Conservation (phyloP, 2,797 vertebrate species). For the Thamnophis elegans region DNA sequence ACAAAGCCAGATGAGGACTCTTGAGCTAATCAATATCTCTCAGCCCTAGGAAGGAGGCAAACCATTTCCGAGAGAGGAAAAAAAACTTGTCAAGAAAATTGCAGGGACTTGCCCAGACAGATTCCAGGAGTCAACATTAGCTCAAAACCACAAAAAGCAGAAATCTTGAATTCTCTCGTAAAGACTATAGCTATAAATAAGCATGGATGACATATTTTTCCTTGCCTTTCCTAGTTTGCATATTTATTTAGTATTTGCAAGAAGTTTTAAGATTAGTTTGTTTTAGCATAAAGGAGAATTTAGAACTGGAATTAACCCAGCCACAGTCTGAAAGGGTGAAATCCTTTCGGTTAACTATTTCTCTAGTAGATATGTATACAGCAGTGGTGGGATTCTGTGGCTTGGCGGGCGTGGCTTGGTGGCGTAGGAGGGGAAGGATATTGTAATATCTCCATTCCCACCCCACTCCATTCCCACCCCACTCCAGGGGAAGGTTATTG, state of each 20-base stretch:
- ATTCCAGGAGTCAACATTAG: background rate
- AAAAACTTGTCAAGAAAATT: background rate
- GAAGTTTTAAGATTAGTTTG: background rate
- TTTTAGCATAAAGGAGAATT: background rate
- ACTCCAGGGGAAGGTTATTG: too few species aligned
- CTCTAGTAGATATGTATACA: background rate
- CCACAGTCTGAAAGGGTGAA: background rate
- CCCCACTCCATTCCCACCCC: too few species aligned
- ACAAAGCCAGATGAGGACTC: background rate
- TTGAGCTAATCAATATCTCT: background rate
- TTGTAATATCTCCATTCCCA: too few species aligned
- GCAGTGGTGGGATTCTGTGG: too few species aligned
- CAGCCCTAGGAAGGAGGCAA: background rate
- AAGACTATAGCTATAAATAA: background rate
- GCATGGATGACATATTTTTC: background rate
- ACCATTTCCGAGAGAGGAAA: background rate
- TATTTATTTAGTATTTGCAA: background rate
- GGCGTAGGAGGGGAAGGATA: too few species aligned
- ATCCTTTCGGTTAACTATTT: background rate
- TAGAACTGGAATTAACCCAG: background rate
- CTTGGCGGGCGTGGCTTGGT: too few species aligned
- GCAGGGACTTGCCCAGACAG: background rate
- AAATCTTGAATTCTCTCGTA: background rate
- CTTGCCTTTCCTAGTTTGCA: background rate
- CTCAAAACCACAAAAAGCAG: background rate